Evolutionary conservation across 1,140 invertebrate genomes (phyloP), one percentile per base, ranked within the genome.

Genomic region (Daktulosphaira vitifoliae): DNA sequence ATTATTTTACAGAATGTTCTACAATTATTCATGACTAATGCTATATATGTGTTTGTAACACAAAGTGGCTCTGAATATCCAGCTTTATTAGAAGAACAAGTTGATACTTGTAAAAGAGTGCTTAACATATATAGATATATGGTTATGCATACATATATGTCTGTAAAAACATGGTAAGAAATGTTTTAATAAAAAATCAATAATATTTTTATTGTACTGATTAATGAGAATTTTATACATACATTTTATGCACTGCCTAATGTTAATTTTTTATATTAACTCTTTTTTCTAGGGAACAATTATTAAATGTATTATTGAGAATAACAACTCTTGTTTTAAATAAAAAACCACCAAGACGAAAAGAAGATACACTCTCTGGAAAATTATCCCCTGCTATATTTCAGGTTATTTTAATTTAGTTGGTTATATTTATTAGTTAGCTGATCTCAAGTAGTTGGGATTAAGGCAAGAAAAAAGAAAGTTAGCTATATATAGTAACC

Each of bases 41-140:
- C 93, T 2, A 88, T 92, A 8, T 93, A 96, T 77, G 91, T 98
- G 46, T 98, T 98, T 78, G 79, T 96, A 51, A 78, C 89, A 25
- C 82, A 87, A 68, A 79, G 84, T 51, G 67, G 81, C 75, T 70
- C 79, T 46, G 73, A 80, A 71, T 75, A 76, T 66, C 72, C 74
- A 5, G 68, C 73, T 22, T 68, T 81, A 7, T 76, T 93, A 6
- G 90, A 94, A 71, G 91, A 95, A 75, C 90, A 97, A 78, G 96
- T 94, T 0, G 94, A 98, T 76, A 87, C 93, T 67, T 97, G 94
- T 76, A 97, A 97, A 78, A 81, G 92, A 70, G 92, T 98, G 52
- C 78, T 98, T 23, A 98, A 96, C 76, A 94, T 97, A 69, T 98
- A 97, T 79, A 80, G 94, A 67, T 95, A 92, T 71, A 92, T 97